Evolutionary conservation across 1,140 invertebrate species (phyloP).

Genomic region (Colletes latitarsis): DNA sequence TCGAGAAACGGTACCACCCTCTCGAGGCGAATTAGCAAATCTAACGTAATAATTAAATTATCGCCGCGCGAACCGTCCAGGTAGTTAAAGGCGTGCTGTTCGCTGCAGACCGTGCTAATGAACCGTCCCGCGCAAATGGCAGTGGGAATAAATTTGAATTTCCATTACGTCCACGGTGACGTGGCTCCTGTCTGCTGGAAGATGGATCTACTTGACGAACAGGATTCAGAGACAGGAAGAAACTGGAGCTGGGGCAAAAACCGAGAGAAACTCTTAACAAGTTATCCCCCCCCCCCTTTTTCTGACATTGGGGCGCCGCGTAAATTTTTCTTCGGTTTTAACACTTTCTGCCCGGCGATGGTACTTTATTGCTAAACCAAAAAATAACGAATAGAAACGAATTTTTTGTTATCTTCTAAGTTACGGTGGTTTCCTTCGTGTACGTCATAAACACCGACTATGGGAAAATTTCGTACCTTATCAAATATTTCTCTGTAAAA

Average conservation of each 20-base stretch:
- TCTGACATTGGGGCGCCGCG: too few relatives aligned
- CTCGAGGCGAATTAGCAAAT: slow-evolving; percentile 74
- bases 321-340: too few relatives aligned
- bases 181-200: slow-evolving; percentile 7
- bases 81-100: slow-evolving; percentile 58
- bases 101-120: slow-evolving; percentile 68
- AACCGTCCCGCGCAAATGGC: slow-evolving; percentile 71
- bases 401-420: too few relatives aligned
- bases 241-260: neutral
- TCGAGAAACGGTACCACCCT: slow-evolving; percentile 49
- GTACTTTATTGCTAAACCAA: too few relatives aligned
- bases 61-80: slow-evolving; percentile 57
- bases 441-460: too few relatives aligned
- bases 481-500: too few relatives aligned
- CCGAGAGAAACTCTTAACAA: neutral
- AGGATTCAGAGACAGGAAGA: neutral
- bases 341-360: too few relatives aligned
- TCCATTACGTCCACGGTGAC: slow-evolving; percentile 59
- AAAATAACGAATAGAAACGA: too few relatives aligned
- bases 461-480: too few relatives aligned
- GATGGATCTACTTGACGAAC: slow-evolving; percentile 27
- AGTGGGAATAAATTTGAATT: slow-evolving; percentile 74
- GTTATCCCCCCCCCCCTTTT: too few relatives aligned
- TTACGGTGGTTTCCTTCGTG: too few relatives aligned
- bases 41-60: slow-evolving; percentile 78